Base-by-base conservation (phyloP, 2,888 invertebrate species). In the Drosophila austrosaltans region DNA sequence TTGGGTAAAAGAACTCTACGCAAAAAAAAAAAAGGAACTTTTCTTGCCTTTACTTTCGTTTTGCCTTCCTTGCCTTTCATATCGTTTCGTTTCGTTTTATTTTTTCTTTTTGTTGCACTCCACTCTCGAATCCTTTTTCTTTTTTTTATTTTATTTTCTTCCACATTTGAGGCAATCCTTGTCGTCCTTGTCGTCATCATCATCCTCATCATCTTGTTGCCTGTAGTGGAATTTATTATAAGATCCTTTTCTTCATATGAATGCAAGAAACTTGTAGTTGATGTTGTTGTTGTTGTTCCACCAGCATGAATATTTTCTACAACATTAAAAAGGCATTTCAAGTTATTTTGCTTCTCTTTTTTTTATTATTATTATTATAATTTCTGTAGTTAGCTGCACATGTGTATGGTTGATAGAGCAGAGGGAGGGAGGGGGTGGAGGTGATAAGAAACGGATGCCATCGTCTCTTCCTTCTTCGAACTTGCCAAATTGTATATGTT, bases 191-290 rank as follows among this genome's bases (percentile, higher is more conserved):
- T 75, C 44, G 44, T 48, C 44, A 48, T 48, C 48, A 48, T 48
- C 48, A 48, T 78, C 81, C 69, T 76, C 77, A 58, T 71, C 86
- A 82, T 82, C 84, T 81, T 79, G 84, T 79, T 84, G 82, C 63
- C 78, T 63, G 77, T 81, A 81, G 80, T 81, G 85, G 87, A 86
- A 86, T 86, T 87, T 86, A 81, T 87, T 87, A 86, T 84, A 87
- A 87, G 85, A 83, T 85, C 76, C 85, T 76, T 81, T 86, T 86
- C 86, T 78, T 79, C 81, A 76, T 80, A 79, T 83, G 86, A 83
- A 86, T 86, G 82, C 79, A 61, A 61, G 61, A 76, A 72, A 72
- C 72, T 75, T 75, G 63, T 76, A 62, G 74, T 76, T 76, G 71
- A 60, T 71, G 69, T 53, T 59, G 54, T n/a, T 40, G 30, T 40